Conservation (phyloP, 1,140 invertebrate genomes). For the Cydia strobilella region DNA sequence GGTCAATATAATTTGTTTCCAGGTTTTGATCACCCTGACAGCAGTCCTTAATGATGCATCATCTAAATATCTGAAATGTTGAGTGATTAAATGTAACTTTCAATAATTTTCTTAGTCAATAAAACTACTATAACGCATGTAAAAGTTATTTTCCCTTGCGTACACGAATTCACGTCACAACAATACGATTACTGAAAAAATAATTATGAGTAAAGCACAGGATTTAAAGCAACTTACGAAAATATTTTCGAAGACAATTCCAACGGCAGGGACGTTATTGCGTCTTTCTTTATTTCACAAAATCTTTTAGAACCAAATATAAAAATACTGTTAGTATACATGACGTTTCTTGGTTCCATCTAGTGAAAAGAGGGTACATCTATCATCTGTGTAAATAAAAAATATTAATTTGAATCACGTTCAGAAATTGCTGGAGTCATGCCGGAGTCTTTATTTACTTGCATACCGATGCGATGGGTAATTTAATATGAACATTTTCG, state of each 20-base stretch:
- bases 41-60: slow-evolving; percentile 50
- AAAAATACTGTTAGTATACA: slow-evolving; percentile 60
- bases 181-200: slow-evolving; percentile 29
- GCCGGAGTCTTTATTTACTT: too few species aligned
- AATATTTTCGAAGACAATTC: slow-evolving; percentile 71
- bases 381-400: background rate
- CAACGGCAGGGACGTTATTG: slow-evolving; percentile 59
- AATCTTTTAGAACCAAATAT: slow-evolving; percentile 65
- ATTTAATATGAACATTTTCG: too few species aligned
- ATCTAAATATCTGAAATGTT: slow-evolving; percentile 56
- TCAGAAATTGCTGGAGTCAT: background rate
- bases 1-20: slow-evolving; percentile 58
- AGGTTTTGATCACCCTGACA: slow-evolving; percentile 43
- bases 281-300: slow-evolving; percentile 45
- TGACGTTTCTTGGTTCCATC: slow-evolving; percentile 38
- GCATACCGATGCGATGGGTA: too few species aligned
- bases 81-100: slow-evolving; percentile 25
- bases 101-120: too few species aligned
- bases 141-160: background rate
- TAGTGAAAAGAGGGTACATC: background rate
- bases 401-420: background rate
- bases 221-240: slow-evolving; percentile 55
- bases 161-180: background rate
- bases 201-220: slow-evolving; percentile 34
- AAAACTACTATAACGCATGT: too few species aligned